Evolutionary conservation across 2,113 vertebrate species (phyloP).

Genomic region (Callocephalon fimbriatum): DNA sequence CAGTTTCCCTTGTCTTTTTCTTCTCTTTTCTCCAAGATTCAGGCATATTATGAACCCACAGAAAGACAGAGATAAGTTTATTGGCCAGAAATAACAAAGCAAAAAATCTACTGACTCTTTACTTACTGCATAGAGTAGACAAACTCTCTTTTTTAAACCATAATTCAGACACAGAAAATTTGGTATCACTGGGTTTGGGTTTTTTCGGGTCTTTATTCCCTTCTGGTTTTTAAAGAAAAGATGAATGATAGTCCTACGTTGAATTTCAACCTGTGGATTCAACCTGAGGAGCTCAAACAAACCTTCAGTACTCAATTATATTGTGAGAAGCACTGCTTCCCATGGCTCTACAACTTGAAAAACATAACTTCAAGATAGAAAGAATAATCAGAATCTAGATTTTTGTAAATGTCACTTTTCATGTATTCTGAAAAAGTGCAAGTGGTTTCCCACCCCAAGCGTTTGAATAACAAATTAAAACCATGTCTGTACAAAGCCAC

Average conservation of each 20-base stretch:
- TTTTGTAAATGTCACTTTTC: background rate
- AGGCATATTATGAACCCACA: background rate
- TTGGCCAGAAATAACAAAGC: background rate
- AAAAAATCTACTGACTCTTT: background rate
- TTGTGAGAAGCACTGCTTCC: background rate
- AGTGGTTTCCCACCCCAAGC: background rate
- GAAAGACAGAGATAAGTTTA: background rate
- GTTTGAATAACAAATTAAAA: background rate
- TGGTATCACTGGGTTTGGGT: background rate
- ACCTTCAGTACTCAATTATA: background rate
- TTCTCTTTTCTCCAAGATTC: background rate
- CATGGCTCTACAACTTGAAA: background rate
- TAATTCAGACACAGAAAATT: background rate
- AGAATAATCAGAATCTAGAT: background rate
- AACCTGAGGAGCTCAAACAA: background rate
- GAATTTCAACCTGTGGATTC: background rate
- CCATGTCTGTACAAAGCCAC: background rate
- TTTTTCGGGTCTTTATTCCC: accelerated
- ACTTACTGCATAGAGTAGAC: background rate
- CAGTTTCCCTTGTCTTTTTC: background rate
- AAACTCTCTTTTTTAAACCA: background rate
- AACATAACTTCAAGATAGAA: background rate
- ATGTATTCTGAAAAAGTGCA: background rate
- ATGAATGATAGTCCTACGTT: background rate
- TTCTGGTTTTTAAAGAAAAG: background rate